A percentile compares a stretch with the other conserved stretches of the same genome.
These are phyloP conservation scores for Chondrilla cf. caribensis DNA, from an alignment of 37 sponge, comb jelly and placozoan genomes.

Conservation along the genomic window DNA sequence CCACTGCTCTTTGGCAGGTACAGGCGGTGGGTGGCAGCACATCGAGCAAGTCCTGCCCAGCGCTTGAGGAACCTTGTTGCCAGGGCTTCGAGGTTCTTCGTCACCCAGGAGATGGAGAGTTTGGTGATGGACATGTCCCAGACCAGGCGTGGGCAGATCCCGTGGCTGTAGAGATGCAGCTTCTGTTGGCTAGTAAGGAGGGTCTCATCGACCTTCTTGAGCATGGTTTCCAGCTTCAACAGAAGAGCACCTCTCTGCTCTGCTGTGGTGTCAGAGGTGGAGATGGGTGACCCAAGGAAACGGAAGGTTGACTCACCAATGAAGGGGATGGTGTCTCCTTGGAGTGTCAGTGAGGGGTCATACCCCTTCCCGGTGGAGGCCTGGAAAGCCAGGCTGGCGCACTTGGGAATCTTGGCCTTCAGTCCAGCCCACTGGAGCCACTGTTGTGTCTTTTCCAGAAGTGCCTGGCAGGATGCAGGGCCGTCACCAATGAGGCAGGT, in stretches of 20 bases:
- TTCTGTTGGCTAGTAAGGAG: conserved; percentile 28
- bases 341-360: conserved; percentile 7
- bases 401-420: conserved; percentile 32
- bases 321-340: conserved; percentile 21
- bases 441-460: not conserved
- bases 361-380: not conserved
- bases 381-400: conserved; percentile 11
- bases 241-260: not conserved
- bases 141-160: conserved; percentile 26
- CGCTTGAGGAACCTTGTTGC: conserved; percentile 32
- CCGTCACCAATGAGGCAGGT: conserved; percentile 18
- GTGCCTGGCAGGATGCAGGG: conserved; percentile 24
- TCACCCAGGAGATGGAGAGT: conserved; percentile 24
- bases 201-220: conserved; percentile 7
- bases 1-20: conserved; percentile 20
- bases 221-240: conserved; percentile 2
- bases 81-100: not conserved
- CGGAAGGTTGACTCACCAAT: not conserved
- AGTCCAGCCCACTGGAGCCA: conserved; percentile 28
- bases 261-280: not conserved
- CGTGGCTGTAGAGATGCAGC: conserved; percentile 22
- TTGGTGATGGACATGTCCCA: conserved; percentile 26
- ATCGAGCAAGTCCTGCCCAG: conserved; percentile 21
- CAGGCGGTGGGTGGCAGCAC: conserved; percentile 4
- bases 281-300: conserved; percentile 27